Percentiles rank a stretch among this genome's conserved stretches.
Conservation (phyloP, 2,113 vertebrate genomes). For the Tapirus terrestris region DNA sequence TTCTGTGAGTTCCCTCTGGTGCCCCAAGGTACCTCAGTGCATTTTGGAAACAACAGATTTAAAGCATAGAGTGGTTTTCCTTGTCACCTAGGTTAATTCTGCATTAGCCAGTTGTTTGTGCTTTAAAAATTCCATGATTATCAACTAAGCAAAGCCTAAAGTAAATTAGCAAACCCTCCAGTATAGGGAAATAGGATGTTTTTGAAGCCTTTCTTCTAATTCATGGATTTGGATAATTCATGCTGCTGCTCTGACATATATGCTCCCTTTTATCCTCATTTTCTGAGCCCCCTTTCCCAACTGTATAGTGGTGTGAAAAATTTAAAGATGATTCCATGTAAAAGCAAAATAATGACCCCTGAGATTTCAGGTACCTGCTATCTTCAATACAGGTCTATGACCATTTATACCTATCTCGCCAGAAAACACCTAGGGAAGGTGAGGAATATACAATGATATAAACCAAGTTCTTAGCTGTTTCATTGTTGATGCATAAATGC, state of each 20-base stretch:
- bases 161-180: neutral
- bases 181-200: neutral
- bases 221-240: neutral
- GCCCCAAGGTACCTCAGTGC: neutral
- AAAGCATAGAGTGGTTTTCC: neutral
- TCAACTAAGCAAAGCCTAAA: neutral
- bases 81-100: neutral
- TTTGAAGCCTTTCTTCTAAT: neutral
- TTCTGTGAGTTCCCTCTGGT: neutral
- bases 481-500: neutral
- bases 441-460: neutral
- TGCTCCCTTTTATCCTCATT: neutral
- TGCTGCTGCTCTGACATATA: neutral
- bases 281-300: neutral
- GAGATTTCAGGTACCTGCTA: neutral
- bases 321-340: neutral
- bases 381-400: neutral
- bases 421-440: neutral
- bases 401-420: neutral
- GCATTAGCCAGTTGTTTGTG: neutral
- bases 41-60: neutral
- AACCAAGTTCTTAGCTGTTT: neutral
- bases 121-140: neutral
- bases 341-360: slow-evolving; percentile 25
- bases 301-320: neutral